These are phyloP conservation scores for Molanna angustata DNA, from an alignment of 2,888 invertebrate species.

Conservation along the genomic window DNA sequence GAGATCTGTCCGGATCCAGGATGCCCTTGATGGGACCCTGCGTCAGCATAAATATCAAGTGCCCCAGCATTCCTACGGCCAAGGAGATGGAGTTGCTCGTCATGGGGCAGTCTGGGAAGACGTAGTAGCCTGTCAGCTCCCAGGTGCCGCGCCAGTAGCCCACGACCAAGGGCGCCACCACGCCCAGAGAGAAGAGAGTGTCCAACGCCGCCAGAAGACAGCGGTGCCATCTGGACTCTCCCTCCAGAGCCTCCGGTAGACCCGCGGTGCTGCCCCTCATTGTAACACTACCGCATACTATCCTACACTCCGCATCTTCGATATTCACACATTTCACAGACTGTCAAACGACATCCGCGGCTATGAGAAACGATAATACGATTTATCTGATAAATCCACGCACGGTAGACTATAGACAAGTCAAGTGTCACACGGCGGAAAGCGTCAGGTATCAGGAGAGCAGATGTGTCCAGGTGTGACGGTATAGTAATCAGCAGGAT, in stretches of 20 bases:
- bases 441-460: neutral
- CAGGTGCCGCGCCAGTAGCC: constrained; percentile 87
- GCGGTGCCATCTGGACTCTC: constrained; percentile 50
- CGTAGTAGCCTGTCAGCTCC: constrained; percentile 71
- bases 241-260: constrained; percentile 60
- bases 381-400: too few species aligned
- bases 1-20: constrained; percentile 65
- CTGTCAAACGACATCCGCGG: neutral
- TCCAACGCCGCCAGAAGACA: constrained; percentile 67
- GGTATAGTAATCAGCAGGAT: constrained; percentile 42
- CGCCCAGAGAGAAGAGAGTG: constrained; percentile 64
- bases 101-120: constrained; percentile 60
- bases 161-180: constrained; percentile 79
- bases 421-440: too few species aligned
- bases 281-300: constrained; percentile 35
- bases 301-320: neutral
- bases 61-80: constrained; percentile 66
- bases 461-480: constrained; percentile 28
- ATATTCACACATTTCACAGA: neutral
- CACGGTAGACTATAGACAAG: too few species aligned
- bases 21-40: constrained; percentile 59
- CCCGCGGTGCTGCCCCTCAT: constrained; percentile 70
- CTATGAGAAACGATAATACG: neutral
- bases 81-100: constrained; percentile 67
- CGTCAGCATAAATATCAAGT: constrained; percentile 65